These are phyloP conservation scores for Campodea augens DNA, from an alignment of 1,140 invertebrate species.

Conservation along the genomic window DNA sequence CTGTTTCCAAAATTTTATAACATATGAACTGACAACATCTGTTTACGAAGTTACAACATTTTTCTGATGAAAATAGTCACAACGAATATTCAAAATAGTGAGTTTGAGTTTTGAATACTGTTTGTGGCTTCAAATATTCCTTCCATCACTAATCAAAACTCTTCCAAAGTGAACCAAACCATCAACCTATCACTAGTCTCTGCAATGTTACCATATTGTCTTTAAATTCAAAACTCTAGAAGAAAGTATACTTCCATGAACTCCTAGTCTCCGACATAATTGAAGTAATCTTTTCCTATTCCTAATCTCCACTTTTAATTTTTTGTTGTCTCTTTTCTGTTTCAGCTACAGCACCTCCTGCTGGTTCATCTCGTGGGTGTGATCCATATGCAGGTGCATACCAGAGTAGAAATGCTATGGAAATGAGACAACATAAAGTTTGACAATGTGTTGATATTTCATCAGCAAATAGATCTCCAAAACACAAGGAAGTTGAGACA, in stretches of 20 bases:
- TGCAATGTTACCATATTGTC: background rate
- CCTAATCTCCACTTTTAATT: background rate
- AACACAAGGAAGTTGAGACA: too few relatives aligned
- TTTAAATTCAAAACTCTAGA: background rate
- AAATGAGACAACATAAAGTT: slow-evolving; percentile 34
- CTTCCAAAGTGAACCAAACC: too few relatives aligned
- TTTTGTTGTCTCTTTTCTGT: background rate
- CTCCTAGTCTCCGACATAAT: background rate
- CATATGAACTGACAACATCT: too few relatives aligned
- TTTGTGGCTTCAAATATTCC: too few relatives aligned
- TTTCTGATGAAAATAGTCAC: too few relatives aligned
- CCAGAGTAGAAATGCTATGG: slow-evolving; percentile 32
- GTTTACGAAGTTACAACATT: too few relatives aligned
- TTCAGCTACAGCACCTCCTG: slow-evolving; percentile 39
- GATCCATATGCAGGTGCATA: slow-evolving; percentile 42
- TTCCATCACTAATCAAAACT: too few relatives aligned
- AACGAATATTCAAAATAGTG: too few relatives aligned
- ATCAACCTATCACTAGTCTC: background rate
- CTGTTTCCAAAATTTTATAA: too few relatives aligned
- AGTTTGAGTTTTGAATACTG: too few relatives aligned
- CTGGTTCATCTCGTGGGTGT: slow-evolving; percentile 28
- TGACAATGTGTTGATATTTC: slow-evolving; percentile 28
- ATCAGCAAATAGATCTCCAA: too few relatives aligned
- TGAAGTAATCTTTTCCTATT: background rate
- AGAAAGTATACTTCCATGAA: background rate